A percentile compares a stretch with the other conserved stretches of the same genome.
Conservation (phyloP, 37 sponge, comb jelly and placozoan species). For the Mnemiopsis leidyi region DNA sequence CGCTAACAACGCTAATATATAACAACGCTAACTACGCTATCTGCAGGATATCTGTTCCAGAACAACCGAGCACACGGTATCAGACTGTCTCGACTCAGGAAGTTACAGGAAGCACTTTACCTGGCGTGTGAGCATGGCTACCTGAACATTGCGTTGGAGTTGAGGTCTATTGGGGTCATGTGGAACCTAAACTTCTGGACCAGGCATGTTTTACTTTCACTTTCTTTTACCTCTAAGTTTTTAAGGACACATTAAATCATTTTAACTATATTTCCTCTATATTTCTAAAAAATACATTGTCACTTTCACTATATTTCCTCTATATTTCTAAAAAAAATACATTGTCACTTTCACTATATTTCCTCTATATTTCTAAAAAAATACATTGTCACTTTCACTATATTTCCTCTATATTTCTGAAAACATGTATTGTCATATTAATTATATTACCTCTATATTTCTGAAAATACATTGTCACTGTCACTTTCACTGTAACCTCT, state of each 20-base stretch:
- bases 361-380: not conserved
- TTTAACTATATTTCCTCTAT: not conserved
- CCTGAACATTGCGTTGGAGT: conserved; percentile 31
- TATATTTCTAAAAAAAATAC: too few relatives aligned
- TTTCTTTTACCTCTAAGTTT: not conserved
- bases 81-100: conserved; percentile 4
- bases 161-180: conserved; percentile 62
- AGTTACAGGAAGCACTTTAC: conserved; percentile 56
- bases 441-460: not conserved
- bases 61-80: conserved; percentile 64
- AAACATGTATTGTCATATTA: too few relatives aligned
- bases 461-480: not conserved
- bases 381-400: not conserved
- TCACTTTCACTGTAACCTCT: not conserved
- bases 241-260: not conserved
- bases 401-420: not conserved
- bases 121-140: conserved; percentile 65
- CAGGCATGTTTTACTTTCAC: not conserved
- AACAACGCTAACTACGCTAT: not conserved
- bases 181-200: conserved; percentile 66
- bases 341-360: not conserved
- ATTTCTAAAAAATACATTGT: too few relatives aligned
- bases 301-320: not conserved
- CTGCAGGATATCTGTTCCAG: conserved; percentile 60
- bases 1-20: too few relatives aligned